Evolutionary conservation across 35 echinoderm and acorn worm species (phyloP), one percentile per base, ranked within the genome.

Genomic region (Heliocidaris tuberculata): DNA sequence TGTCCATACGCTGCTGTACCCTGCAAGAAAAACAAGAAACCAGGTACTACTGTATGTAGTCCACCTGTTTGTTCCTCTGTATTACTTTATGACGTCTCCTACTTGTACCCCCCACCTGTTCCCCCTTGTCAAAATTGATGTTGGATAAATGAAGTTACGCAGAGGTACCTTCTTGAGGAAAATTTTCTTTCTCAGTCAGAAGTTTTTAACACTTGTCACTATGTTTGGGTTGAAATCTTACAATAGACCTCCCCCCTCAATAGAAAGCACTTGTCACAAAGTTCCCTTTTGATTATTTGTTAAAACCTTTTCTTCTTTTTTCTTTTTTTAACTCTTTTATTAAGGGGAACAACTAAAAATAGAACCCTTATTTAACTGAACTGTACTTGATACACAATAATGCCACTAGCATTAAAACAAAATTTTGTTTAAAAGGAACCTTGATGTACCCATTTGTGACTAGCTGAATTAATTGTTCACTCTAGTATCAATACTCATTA

Each of bases 1-100:
- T 50, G 90, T 56, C 90, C 50, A 0, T 92, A 92, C 30, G 90
- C 90, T 50, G 90, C 31, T 31, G 90, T 92, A 30, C 42, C 31
- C 19, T 7, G 60, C 60, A 70, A 70, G 42, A 92, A 92, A 48
- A 92, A 92, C 21, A 92, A 56, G 49, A 92, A 92, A 56, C 90
- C 90, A 92, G 90, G 90, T 92, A 92, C 6, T 16, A n/a, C n/a
- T n/a, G n/a, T n/a, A 50, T 88, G 86, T 70, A 21, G 60, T 70
- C 16, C 60, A 19, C 60, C 60, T 70, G 50, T 70, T 70, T 3
- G 60, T 70, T 24, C 60, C 60, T 21, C 50, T 52, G 8, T n/a
- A n/a, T 12, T 52, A 0, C 13, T 52, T 52, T 10, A 52, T 52
- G 13, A 52, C 13, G 0, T 7, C 50, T 12, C 50, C 6, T 52